phyloP scores from a whole-genome alignment of 2,888 invertebrate species.

The Campoletis raptor region DNA sequence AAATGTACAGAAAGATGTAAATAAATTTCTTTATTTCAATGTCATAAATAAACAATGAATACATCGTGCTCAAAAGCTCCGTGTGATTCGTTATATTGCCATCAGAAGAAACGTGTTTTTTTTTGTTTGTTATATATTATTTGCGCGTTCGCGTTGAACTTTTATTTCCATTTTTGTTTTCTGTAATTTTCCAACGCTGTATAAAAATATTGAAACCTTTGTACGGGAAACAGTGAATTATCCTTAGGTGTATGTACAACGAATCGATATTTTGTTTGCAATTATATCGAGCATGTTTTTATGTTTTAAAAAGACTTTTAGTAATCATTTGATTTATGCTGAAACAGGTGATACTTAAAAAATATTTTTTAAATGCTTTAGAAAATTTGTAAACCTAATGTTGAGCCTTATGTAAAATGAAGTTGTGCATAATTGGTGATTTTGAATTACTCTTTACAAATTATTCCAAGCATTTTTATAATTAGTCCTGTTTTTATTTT shows the following conservation, averaged over 20 bases:
- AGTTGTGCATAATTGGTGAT: too few relatives aligned
- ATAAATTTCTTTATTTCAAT: constrained; percentile 75
- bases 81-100: not conserved
- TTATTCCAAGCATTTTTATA: too few relatives aligned
- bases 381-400: too few relatives aligned
- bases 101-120: constrained; percentile 17
- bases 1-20: constrained; percentile 72
- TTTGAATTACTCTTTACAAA: too few relatives aligned
- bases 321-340: too few relatives aligned
- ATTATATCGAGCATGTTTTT: not conserved
- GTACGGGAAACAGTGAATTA: constrained; percentile 32
- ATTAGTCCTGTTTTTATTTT: too few relatives aligned
- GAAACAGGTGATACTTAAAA: too few relatives aligned
- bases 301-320: not conserved
- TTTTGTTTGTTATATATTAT: not conserved
- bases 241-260: constrained; percentile 38
- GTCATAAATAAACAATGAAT: constrained; percentile 62
- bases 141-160: constrained; percentile 21
- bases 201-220: constrained; percentile 51
- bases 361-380: too few relatives aligned
- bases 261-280: constrained; percentile 31
- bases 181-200: constrained; percentile 40
- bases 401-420: too few relatives aligned
- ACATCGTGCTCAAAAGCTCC: constrained; percentile 39
- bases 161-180: constrained; percentile 24